A percentile compares a stretch with the other conserved stretches of the same genome.
These are phyloP conservation scores for Propithecus deckenii DNA, from an alignment of 2,797 vertebrate species.

Conservation along the genomic window DNA sequence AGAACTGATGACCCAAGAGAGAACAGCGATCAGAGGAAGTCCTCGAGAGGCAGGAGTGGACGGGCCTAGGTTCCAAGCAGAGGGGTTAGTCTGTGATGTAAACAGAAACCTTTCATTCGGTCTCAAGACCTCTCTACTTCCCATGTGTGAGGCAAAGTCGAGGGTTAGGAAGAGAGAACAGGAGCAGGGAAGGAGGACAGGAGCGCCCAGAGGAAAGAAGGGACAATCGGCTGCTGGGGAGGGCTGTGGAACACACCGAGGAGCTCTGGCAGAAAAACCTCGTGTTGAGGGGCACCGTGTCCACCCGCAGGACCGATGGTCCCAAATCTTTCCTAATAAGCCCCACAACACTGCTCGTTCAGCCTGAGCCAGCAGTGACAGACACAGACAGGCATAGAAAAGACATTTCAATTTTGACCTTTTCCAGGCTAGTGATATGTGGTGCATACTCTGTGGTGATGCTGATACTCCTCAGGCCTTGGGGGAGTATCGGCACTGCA, in stretches of 20 bases:
- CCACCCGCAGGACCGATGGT: neutral
- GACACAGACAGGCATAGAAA: neutral
- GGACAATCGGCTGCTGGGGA: neutral
- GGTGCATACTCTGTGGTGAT: too few relatives aligned
- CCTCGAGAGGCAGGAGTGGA: neutral
- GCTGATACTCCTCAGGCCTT: too few relatives aligned
- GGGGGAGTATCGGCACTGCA: neutral
- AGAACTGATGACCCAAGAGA: neutral
- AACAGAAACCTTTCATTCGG: neutral
- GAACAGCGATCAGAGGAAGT: neutral
- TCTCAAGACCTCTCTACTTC: neutral
- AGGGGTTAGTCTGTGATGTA: neutral
- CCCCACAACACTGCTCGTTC: neutral
- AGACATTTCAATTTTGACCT: neutral
- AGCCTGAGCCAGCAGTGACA: neutral
- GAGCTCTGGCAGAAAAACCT: neutral
- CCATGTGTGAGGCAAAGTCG: neutral
- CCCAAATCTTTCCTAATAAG: neutral
- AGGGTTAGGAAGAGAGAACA: neutral
- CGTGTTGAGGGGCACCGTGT: neutral
- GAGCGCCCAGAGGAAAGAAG: neutral
- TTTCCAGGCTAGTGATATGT: too few relatives aligned
- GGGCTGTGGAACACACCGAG: neutral
- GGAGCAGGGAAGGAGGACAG: too few relatives aligned
- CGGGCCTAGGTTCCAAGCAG: neutral